Evolutionary conservation across 1,140 invertebrate genomes (phyloP).

Genomic region (Camponotus vicinus): DNA sequence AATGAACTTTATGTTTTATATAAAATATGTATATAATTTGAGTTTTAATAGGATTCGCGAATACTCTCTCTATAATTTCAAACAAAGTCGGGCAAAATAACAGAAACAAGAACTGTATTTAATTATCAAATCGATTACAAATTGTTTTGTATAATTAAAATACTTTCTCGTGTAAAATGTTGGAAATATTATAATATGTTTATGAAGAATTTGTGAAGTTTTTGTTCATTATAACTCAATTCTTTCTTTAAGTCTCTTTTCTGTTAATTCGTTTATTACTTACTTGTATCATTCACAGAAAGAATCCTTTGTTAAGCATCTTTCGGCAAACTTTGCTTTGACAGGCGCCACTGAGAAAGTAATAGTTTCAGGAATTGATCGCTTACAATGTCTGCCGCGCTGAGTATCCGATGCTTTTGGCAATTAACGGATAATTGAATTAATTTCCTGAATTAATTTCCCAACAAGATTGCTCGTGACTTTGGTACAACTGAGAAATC

Average conservation of each 20-base stretch:
- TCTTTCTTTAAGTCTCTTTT: neutral
- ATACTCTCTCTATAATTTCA: constrained; percentile 33
- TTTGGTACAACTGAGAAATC: neutral
- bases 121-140: constrained; percentile 31
- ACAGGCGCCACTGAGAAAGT: neutral
- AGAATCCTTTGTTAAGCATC: neutral
- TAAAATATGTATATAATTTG: neutral
- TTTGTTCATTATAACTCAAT: neutral
- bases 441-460: constrained; percentile 29
- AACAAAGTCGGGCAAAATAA: constrained; percentile 24
- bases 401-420: neutral
- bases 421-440: constrained; percentile 9
- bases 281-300: neutral
- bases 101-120: neutral
- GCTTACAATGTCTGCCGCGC: neutral
- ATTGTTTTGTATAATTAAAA: constrained; percentile 21
- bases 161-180: neutral
- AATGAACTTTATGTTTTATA: constrained; percentile 14
- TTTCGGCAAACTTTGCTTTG: constrained; percentile 28
- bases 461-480: neutral
- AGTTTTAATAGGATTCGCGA: constrained; percentile 48
- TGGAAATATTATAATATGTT: neutral
- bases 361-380: constrained; percentile 10
- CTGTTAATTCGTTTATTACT: constrained; percentile 13
- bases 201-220: neutral